Percentiles rank a stretch among this genome's conserved stretches.
Conservation (phyloP, 1,140 invertebrate genomes). For the Idris sp. region DNA sequence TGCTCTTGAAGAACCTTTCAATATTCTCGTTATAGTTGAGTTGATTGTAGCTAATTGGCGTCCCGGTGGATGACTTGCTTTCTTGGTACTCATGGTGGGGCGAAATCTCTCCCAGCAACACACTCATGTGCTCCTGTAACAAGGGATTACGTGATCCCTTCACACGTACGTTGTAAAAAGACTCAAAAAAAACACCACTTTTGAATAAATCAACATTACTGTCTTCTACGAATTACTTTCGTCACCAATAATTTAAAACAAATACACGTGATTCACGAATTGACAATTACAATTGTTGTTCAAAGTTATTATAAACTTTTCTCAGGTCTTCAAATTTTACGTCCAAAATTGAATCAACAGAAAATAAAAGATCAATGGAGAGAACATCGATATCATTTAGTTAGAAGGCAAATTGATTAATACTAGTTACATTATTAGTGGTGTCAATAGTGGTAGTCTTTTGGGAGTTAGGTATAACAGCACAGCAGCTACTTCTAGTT, state of each 20-base stretch:
- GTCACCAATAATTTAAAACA: too few species aligned
- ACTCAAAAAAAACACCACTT: constrained; percentile 63
- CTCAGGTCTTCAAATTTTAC: too few species aligned
- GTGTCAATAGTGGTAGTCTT: constrained; percentile 42
- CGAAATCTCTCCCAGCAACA: constrained; percentile 91
- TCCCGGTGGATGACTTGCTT: constrained; percentile 89
- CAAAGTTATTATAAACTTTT: too few species aligned
- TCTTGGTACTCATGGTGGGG: constrained; percentile 89
- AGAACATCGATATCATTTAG: constrained; percentile 21
- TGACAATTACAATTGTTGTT: constrained; percentile 13
- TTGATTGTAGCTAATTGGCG: constrained; percentile 90
- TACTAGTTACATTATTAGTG: constrained; percentile 30
- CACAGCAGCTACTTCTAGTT: background rate
- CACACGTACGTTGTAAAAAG: constrained; percentile 71
- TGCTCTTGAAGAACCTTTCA: constrained; percentile 90
- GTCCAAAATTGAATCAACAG: constrained; percentile 8
- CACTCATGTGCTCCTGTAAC: constrained; percentile 86
- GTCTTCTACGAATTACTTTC: too few species aligned
- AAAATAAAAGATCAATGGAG: constrained; percentile 11
- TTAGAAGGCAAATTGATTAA: constrained; percentile 11
- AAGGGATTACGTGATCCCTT: constrained; percentile 76
- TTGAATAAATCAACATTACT: constrained; percentile 29
- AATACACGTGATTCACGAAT: too few species aligned
- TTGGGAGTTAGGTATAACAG: constrained; percentile 17
- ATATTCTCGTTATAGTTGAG: constrained; percentile 93